phyloP scores from a whole-genome alignment of 2,797 vertebrate genomes.

The Pipistrellus kuhlii region DNA sequence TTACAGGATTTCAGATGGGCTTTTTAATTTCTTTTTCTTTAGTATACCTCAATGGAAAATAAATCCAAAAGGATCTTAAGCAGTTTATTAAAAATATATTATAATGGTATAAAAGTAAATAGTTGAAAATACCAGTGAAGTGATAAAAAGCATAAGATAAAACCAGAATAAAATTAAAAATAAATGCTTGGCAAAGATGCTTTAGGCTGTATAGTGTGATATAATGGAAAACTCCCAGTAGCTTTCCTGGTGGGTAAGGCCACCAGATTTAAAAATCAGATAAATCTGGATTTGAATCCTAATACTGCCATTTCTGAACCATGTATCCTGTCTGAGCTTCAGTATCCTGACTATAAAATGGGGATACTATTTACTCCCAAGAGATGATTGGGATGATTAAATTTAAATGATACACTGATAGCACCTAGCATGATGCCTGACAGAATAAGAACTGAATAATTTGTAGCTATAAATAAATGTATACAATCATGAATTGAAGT shows the following conservation, averaged over 20 bases:
- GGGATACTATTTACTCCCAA: not conserved
- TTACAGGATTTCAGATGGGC: not conserved
- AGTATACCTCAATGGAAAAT: not conserved
- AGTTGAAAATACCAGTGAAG: constrained; percentile 24
- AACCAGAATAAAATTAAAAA: constrained; percentile 32
- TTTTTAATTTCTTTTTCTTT: constrained; percentile 44
- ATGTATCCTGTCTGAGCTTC: not conserved
- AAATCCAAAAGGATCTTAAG: constrained; percentile 49
- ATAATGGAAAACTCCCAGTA: not conserved
- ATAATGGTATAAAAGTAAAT: constrained; percentile 42
- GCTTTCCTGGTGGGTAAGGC: not conserved
- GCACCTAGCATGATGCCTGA: not conserved
- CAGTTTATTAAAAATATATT: constrained; percentile 52
- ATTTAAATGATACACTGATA: not conserved
- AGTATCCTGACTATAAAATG: not conserved
- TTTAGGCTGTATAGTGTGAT: not conserved
- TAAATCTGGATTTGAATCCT: not conserved
- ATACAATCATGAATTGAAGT: not conserved
- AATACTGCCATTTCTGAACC: not conserved
- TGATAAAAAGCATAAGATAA: not conserved
- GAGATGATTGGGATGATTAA: not conserved
- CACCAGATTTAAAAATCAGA: constrained; percentile 4
- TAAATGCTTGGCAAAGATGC: not conserved
- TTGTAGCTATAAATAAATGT: not conserved
- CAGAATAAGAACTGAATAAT: not conserved